phyloP scores from a whole-genome alignment of 2,797 vertebrate genomes.

The Phrynocephalus vlangalii region DNA sequence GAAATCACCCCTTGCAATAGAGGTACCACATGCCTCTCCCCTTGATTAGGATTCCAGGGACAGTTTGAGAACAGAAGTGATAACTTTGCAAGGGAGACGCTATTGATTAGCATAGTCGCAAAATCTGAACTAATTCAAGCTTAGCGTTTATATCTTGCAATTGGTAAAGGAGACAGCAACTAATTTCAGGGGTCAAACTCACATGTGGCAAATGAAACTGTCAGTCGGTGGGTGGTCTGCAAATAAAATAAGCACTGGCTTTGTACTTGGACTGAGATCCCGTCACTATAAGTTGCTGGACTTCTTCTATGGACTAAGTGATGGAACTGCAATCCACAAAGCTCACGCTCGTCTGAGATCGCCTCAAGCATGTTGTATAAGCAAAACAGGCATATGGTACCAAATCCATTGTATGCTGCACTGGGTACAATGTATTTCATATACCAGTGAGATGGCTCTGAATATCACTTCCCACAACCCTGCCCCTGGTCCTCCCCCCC shows the following conservation, averaged over 20 bases:
- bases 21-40: not conserved
- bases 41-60: not conserved
- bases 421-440: not conserved
- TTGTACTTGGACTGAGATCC: not conserved
- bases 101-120: too few species aligned
- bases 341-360: not conserved
- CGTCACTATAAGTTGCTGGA: not conserved
- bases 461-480: not conserved
- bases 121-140: too few species aligned
- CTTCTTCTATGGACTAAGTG: not conserved
- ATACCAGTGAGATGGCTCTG: not conserved
- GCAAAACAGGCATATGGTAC: too few species aligned
- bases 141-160: too few species aligned
- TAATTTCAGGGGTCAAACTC: too few species aligned
- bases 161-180: too few species aligned
- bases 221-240: too few species aligned
- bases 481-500: not conserved
- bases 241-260: too few species aligned
- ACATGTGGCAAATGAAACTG: too few species aligned
- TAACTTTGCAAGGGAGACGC: too few species aligned
- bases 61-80: not conserved
- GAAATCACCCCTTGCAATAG: not conserved
- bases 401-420: not conserved
- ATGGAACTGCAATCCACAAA: not conserved
- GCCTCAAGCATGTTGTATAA: not conserved